Evolutionary conservation across 2,113 vertebrate species (phyloP).

Genomic region (Vulpes ferrilata): DNA sequence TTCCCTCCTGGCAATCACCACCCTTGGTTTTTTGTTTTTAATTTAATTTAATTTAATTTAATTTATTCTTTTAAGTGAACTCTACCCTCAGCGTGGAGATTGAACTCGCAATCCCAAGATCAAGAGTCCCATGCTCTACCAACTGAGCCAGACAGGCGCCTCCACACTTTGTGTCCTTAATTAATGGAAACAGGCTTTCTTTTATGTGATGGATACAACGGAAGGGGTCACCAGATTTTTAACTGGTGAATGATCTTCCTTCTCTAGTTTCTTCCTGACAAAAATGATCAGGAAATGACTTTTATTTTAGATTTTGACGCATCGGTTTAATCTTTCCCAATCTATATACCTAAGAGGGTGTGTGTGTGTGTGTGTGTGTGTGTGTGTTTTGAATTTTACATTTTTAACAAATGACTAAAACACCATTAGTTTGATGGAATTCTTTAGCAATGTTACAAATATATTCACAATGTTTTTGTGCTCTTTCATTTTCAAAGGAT

Average conservation of each 20-base stretch:
- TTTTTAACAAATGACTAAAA: neutral
- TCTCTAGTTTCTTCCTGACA: neutral
- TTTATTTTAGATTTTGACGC: neutral
- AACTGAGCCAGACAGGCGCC: neutral
- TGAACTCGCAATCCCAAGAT: neutral
- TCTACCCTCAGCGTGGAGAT: neutral
- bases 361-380: neutral
- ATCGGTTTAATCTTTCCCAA: neutral
- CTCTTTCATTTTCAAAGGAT: neutral
- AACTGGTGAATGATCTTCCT: neutral
- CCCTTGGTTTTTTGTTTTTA: neutral
- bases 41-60: neutral
- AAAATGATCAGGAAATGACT: neutral
- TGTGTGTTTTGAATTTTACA: neutral
- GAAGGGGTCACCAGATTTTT: neutral
- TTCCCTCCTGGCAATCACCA: neutral
- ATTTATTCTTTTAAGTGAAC: neutral
- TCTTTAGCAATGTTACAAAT: neutral
- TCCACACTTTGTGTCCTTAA: neutral
- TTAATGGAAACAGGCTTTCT: neutral
- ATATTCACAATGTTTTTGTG: neutral
- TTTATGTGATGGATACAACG: neutral
- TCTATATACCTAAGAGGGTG: neutral
- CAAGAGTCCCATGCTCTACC: neutral
- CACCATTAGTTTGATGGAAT: neutral